Base-by-base conservation (phyloP, 37 sponge, comb jelly and placozoan species). In the Hormiphora californensis region DNA sequence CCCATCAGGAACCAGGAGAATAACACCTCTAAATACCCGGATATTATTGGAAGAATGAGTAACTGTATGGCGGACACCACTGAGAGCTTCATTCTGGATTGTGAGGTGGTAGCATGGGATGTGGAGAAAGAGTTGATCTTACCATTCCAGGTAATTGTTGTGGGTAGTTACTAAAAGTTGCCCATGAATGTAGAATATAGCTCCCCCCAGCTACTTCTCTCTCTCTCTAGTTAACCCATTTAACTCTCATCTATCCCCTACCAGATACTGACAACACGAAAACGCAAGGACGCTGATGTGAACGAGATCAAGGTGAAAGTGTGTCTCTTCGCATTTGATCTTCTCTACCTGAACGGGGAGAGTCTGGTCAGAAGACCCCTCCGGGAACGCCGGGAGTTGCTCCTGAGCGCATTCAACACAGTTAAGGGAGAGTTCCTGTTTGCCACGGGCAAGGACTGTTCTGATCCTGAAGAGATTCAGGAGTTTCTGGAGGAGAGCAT, bases 81-180 rank as follows among this genome's bases (percentile, higher is more conserved):
- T 27, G 67, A 39, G 31, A 95, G 94, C 0, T 97, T 93, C 89
- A 89, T 97, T 21, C 88, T 97, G 21, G 98, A 97, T 61, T 44
- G 92, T 46, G 98, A 97, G 87, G 94, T 92, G 2, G 98, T 97
- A 41, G 98, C 98, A 30, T 93, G 98, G 94, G 98, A 97, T 69
- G 88, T 59, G 28, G 98, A 94, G 68, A 92, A 93, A 87, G 34
- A 89, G 35, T 89, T 93, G 87, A 97, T 93, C 25, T 91, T 94
- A 15, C 98, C 98, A 0, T 97, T 97, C 81, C 98, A 97, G 89
- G 88, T 93, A 8, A 46, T 46, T 12, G 51, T 46, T 15, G 51
- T 46, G 12, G 8, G 51, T 46, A 17, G 8, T 46, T 15, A 46
- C 9, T 27, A 12, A 62, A 62, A 15, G 11, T 19, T 62, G 11